These are phyloP conservation scores for Malurus melanocephalus DNA, from an alignment of 2,113 vertebrate genomes.

Conservation along the genomic window DNA sequence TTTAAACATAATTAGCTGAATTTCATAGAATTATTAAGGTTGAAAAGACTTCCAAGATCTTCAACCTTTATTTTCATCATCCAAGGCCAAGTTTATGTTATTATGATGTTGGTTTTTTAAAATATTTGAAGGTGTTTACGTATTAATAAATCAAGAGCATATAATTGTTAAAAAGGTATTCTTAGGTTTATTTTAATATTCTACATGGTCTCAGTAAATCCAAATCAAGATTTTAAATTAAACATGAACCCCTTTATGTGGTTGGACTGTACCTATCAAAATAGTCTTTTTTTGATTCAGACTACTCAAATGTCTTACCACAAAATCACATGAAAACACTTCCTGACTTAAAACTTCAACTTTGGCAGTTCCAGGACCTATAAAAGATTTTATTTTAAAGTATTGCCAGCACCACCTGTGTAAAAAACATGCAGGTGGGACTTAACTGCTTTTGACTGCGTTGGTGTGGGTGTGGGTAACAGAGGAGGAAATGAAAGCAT, in stretches of 20 bases:
- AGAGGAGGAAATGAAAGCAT: not conserved
- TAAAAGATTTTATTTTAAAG: not conserved
- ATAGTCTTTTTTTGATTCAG: not conserved
- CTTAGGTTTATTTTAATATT: not conserved
- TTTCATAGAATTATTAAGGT: not conserved
- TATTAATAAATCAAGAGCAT: not conserved
- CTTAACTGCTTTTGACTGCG: not conserved
- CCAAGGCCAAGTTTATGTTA: not conserved
- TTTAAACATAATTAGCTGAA: not conserved
- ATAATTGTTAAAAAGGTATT: not conserved
- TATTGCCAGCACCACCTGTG: not conserved
- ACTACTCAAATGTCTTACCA: not conserved
- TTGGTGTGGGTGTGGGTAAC: not conserved
- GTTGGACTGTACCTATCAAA: not conserved
- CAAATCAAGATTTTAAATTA: not conserved
- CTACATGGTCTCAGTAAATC: not conserved
- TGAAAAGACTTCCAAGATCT: not conserved
- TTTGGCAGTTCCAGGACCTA: not conserved
- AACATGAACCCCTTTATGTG: not conserved
- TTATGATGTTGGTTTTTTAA: not conserved
- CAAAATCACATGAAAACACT: not conserved
- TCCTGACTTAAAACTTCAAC: not conserved
- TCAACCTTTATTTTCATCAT: not conserved
- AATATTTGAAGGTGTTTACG: not conserved
- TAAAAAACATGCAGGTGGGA: not conserved